Conservation (phyloP, 2,113 vertebrate species). For the Parus major region DNA sequence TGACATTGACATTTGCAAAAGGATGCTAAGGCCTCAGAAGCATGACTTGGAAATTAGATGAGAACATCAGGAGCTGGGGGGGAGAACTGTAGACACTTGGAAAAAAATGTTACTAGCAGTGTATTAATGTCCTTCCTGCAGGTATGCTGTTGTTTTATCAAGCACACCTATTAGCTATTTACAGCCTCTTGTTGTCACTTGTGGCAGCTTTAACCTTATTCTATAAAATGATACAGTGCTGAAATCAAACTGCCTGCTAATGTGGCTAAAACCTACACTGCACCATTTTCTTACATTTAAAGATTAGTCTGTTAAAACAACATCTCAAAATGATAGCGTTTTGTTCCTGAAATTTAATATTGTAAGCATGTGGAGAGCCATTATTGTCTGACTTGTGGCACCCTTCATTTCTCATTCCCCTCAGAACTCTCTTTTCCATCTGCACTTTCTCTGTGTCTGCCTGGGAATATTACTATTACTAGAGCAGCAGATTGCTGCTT, state of each 20-base stretch:
- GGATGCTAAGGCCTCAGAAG: background rate
- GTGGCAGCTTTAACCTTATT: conserved; percentile 1
- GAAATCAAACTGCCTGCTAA: background rate
- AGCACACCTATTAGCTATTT: background rate
- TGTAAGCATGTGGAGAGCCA: background rate
- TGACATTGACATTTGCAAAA: background rate
- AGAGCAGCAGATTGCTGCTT: conserved; percentile 11
- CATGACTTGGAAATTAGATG: conserved; percentile 37
- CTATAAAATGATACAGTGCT: background rate
- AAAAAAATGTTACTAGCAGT: background rate
- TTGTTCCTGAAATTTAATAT: conserved; percentile 25
- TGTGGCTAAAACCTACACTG: background rate
- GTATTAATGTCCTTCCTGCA: conserved; percentile 18
- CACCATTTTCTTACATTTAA: background rate
- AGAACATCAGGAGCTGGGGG: background rate
- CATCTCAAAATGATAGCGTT: background rate
- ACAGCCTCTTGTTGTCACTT: background rate
- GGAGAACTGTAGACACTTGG: background rate
- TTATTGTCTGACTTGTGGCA: background rate
- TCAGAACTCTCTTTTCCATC: background rate
- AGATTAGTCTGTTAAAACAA: background rate
- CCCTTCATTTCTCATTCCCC: background rate
- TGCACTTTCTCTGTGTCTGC: background rate
- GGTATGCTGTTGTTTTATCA: background rate
- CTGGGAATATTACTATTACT: background rate